Evolutionary conservation across 2,888 invertebrate species (phyloP).

Genomic region (Branchipolynoe longqiensis): DNA sequence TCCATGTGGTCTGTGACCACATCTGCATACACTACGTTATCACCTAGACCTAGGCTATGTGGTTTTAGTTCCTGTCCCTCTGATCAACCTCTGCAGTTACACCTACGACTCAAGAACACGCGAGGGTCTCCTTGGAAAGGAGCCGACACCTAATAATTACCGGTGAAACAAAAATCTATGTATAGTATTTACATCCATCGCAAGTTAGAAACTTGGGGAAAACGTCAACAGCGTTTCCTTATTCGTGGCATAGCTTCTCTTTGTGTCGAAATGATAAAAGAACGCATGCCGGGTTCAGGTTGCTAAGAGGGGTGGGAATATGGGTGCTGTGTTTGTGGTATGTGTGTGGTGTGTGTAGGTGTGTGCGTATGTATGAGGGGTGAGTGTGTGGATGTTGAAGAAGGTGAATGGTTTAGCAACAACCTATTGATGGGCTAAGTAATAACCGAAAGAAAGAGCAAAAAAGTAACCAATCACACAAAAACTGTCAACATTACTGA

Average conservation of each 20-base stretch:
- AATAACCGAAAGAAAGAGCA: too few relatives aligned
- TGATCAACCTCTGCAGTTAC: slow-evolving; percentile 15
- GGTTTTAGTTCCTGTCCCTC: slow-evolving; percentile 18
- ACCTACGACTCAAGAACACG: slow-evolving; percentile 27
- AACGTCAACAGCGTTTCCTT: slow-evolving; percentile 15
- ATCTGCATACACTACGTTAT: slow-evolving; percentile 37
- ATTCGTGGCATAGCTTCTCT: slow-evolving; percentile 52
- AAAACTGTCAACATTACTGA: slow-evolving; percentile 35
- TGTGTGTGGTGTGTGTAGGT: too few relatives aligned
- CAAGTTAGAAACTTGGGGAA: slow-evolving; percentile 43
- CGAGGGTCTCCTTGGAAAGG: neutral
- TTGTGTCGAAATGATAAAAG: slow-evolving; percentile 40
- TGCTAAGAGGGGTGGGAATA: too few relatives aligned
- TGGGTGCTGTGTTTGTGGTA: too few relatives aligned
- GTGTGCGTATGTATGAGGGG: too few relatives aligned
- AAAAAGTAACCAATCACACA: too few relatives aligned
- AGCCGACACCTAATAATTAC: slow-evolving; percentile 22
- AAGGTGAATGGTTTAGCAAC: slow-evolving; percentile 36
- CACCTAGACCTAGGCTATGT: slow-evolving; percentile 30
- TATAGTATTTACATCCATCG: slow-evolving; percentile 57
- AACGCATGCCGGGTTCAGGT: slow-evolving; percentile 53
- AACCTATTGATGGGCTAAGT: slow-evolving; percentile 41
- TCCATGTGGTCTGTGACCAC: slow-evolving; percentile 22
- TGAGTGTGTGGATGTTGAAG: too few relatives aligned
- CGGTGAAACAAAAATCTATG: slow-evolving; percentile 49